Evolutionary conservation across 1,140 invertebrate species (phyloP).

Genomic region (Platorchestia sp.): DNA sequence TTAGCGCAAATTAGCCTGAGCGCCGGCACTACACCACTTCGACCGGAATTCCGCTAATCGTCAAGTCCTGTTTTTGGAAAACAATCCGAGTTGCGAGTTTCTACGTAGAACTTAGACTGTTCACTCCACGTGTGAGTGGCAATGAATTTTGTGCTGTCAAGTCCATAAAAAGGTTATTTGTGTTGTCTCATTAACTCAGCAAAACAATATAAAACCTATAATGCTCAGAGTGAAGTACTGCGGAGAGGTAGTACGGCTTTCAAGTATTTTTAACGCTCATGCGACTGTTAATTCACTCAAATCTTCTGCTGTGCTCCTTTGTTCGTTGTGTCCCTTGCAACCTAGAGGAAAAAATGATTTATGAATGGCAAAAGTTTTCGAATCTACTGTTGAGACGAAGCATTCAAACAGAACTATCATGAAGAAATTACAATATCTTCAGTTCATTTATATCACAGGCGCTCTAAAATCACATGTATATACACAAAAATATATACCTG

Average conservation of each 20-base stretch:
- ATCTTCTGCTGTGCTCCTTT: too few species aligned
- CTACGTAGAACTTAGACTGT: background rate
- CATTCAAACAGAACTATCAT: too few species aligned
- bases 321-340: too few species aligned
- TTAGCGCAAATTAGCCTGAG: background rate
- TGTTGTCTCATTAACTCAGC: background rate
- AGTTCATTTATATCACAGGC: too few species aligned
- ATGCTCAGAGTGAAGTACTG: background rate
- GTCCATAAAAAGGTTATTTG: background rate
- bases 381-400: too few species aligned
- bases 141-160: background rate
- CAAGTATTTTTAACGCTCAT: background rate
- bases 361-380: too few species aligned
- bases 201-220: background rate
- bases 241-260: background rate
- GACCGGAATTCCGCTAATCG: background rate
- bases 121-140: background rate
- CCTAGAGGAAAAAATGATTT: too few species aligned
- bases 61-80: too few species aligned
- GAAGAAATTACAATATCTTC: too few species aligned
- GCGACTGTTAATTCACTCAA: background rate
- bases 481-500: too few species aligned
- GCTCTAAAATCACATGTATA: too few species aligned
- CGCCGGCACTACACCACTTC: background rate
- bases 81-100: too few species aligned